A percentile compares a stretch with the other conserved stretches of the same genome.
These are phyloP conservation scores for Volucella bombylans DNA, from an alignment of 2,888 invertebrate species.

Conservation along the genomic window DNA sequence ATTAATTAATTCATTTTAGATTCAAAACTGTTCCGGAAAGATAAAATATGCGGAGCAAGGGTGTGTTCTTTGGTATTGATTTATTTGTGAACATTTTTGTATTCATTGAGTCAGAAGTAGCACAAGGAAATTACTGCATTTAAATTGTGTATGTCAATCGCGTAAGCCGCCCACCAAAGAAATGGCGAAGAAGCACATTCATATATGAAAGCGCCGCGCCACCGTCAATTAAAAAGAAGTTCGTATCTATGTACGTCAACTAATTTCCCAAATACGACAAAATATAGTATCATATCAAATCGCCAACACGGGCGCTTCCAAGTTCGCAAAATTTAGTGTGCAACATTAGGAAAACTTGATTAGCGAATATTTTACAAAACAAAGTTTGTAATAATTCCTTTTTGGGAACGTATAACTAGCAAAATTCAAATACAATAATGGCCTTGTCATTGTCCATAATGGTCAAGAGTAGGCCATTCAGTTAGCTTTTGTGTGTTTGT, in stretches of 20 bases:
- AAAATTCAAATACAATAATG: constrained; percentile 12
- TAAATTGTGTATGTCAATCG: not conserved
- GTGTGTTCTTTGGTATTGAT: too few relatives aligned
- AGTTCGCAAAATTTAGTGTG: constrained; percentile 22
- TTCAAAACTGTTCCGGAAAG: too few relatives aligned
- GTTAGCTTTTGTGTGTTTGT: constrained; percentile 13
- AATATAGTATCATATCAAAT: not conserved
- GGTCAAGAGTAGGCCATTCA: constrained; percentile 13
- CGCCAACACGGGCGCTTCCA: constrained; percentile 24
- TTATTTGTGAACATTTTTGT: too few relatives aligned
- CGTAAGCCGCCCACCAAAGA: not conserved
- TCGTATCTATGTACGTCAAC: not conserved
- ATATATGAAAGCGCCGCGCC: not conserved
- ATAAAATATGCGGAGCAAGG: too few relatives aligned
- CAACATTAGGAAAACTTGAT: constrained; percentile 40
- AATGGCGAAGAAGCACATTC: too few relatives aligned
- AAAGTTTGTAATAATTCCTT: constrained; percentile 48
- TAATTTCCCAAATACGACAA: not conserved
- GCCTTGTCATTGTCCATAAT: constrained; percentile 41
- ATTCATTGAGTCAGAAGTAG: not conserved
- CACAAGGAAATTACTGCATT: constrained; percentile 1
- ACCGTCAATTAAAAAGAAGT: not conserved
- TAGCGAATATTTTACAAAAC: constrained; percentile 39
- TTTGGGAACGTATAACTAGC: constrained; percentile 24
- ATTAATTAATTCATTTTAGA: too few relatives aligned